phyloP scores from a whole-genome alignment of 2,888 invertebrate genomes.

The Oscheius sp. region DNA sequence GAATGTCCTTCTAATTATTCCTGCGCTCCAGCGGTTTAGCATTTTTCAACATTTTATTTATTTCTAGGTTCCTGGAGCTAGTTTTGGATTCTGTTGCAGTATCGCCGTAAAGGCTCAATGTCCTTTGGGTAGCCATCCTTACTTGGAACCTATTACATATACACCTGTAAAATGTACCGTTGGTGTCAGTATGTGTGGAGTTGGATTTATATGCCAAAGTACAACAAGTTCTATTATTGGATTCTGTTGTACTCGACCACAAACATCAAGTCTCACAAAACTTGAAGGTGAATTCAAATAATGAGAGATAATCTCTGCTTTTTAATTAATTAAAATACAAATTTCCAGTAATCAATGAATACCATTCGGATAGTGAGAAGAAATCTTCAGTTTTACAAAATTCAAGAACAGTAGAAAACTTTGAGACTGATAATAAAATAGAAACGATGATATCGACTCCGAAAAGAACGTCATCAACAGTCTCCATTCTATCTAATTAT shows the following conservation, averaged over 20 bases:
- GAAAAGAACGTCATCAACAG: no score
- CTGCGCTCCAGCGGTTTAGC: constrained; percentile 48
- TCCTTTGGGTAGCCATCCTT: constrained; percentile 38
- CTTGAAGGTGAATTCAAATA: constrained; percentile 5
- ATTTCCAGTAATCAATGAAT: neutral
- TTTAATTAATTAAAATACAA: neutral
- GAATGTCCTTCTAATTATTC: constrained; percentile 44
- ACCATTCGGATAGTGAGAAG: neutral
- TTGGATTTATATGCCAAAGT: constrained; percentile 49
- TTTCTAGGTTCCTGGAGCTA: constrained; percentile 52
- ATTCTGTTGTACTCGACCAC: constrained; percentile 42
- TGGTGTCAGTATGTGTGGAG: constrained; percentile 48
- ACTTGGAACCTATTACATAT: constrained; percentile 31
- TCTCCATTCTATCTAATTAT: constrained; percentile 18
- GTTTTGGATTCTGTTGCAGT: constrained; percentile 49
- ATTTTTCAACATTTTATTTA: no score
- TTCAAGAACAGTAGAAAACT: neutral
- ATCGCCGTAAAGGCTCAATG: constrained; percentile 39
- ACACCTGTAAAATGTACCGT: constrained; percentile 48
- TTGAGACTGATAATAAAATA: no score
- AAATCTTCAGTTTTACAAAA: neutral
- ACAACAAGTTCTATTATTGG: constrained; percentile 39
- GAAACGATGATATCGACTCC: no score
- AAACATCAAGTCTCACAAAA: neutral
- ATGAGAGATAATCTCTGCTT: neutral